Conservation (phyloP, 2,797 vertebrate genomes). For the Esox masquinongy region DNA sequence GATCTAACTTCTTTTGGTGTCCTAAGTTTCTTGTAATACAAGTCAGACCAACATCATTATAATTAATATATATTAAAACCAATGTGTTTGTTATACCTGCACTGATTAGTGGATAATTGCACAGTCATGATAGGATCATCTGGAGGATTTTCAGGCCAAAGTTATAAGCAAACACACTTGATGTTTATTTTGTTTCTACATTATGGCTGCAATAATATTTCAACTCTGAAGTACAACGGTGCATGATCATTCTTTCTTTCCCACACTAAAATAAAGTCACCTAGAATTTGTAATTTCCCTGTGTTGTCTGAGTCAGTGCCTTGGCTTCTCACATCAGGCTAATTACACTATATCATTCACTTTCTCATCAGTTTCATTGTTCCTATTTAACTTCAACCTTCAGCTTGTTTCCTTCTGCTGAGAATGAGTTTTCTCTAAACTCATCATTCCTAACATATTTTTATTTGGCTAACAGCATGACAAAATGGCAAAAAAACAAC, state of each 20-base stretch:
- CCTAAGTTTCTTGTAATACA: neutral
- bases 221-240: neutral
- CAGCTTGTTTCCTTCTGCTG: neutral
- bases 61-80: neutral
- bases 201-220: neutral
- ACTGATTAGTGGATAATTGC: neutral
- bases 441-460: constrained; percentile 29
- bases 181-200: neutral
- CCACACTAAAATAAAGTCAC: neutral
- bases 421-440: constrained; percentile 23
- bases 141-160: no score
- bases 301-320: neutral
- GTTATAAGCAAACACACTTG: neutral
- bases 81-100: neutral
- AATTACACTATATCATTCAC: neutral
- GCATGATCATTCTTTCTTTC: neutral
- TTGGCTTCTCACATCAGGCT: neutral
- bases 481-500: neutral
- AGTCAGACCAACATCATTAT: neutral
- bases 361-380: neutral
- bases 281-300: neutral
- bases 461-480: constrained; percentile 22
- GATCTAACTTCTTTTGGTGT: neutral
- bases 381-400: neutral
- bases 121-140: neutral